Conservation (phyloP, 2,888 invertebrate species). For the Lapara coniferarum region DNA sequence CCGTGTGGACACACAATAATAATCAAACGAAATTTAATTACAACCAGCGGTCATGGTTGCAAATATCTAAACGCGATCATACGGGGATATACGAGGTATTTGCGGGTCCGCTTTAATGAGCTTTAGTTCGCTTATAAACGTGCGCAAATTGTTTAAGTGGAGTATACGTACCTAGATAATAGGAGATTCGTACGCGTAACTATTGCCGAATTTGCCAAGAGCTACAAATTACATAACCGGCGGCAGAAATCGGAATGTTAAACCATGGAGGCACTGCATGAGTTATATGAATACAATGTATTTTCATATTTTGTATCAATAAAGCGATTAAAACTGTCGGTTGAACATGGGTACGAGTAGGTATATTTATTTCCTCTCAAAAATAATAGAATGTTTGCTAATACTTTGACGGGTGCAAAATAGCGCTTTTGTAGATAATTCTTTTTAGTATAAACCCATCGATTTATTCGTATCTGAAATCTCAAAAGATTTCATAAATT, state of each 20-base stretch:
- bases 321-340: not conserved
- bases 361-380: too few species aligned
- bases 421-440: too few species aligned
- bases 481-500: too few species aligned
- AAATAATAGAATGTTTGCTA: too few species aligned
- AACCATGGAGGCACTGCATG: not conserved
- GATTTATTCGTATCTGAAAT: too few species aligned
- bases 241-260: not conserved
- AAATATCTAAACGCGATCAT: slow-evolving; percentile 48
- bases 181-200: slow-evolving; percentile 4
- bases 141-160: slow-evolving; percentile 34
- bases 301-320: not conserved
- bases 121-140: slow-evolving; percentile 40
- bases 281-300: not conserved
- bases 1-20: slow-evolving; percentile 51
- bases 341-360: too few species aligned
- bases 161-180: slow-evolving; percentile 2
- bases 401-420: too few species aligned
- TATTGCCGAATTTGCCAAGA: slow-evolving; percentile 9
- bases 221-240: slow-evolving; percentile 19
- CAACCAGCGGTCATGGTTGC: slow-evolving; percentile 46
- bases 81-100: slow-evolving; percentile 34
- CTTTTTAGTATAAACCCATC: too few species aligned
- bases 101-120: slow-evolving; percentile 46
- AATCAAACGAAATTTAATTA: slow-evolving; percentile 65